A percentile compares a stretch with the other conserved stretches of the same genome.
phyloP scores from a whole-genome alignment of 2,113 vertebrate genomes.

The Aphelocoma coerulescens region DNA sequence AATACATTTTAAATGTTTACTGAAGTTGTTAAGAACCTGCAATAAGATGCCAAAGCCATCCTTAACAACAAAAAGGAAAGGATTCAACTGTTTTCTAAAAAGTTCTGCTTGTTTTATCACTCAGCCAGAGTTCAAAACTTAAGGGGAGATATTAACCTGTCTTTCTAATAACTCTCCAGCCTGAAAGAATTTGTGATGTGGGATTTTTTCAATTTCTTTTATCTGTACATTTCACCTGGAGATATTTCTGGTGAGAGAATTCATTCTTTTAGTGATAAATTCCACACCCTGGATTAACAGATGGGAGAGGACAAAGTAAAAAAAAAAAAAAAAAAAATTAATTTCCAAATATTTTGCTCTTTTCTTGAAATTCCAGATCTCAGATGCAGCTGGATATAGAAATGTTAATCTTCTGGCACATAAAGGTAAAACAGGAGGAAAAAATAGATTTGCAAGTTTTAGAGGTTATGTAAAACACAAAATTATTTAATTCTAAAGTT shows the following conservation, averaged over 20 bases:
- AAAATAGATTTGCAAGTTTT: neutral
- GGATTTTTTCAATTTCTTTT: neutral
- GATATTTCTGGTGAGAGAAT: neutral
- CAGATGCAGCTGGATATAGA: neutral
- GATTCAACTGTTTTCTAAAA: neutral
- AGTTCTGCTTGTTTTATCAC: neutral
- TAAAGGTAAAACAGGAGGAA: neutral
- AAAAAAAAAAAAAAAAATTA: neutral
- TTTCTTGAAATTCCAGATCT: neutral
- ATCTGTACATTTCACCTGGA: neutral
- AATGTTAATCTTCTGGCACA: neutral
- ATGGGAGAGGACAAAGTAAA: neutral
- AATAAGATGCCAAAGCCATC: neutral
- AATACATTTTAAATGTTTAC: slow-evolving; percentile 49
- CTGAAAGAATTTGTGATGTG: neutral
- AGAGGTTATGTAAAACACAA: neutral
- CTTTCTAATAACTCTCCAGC: neutral
- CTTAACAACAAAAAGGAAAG: neutral
- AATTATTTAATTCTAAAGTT: neutral
- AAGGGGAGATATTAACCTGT: neutral
- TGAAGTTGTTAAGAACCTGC: neutral
- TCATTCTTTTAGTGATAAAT: neutral
- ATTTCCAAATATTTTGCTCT: neutral
- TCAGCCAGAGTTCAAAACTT: neutral
- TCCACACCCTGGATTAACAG: neutral